phyloP scores from a whole-genome alignment of 2,797 vertebrate species.

The Channallabes apus region DNA sequence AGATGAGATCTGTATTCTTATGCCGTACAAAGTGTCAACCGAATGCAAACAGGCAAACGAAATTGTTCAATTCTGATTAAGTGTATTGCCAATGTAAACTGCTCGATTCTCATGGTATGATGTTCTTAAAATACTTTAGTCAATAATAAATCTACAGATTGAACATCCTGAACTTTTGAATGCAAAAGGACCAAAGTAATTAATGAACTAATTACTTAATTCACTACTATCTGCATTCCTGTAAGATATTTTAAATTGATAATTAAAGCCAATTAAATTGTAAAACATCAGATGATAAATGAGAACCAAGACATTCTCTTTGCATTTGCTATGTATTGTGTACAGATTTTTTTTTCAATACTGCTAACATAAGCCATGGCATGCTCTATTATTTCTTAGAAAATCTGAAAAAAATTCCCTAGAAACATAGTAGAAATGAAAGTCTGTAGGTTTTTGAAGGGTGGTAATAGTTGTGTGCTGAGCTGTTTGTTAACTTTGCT shows the following conservation, averaged over 20 bases:
- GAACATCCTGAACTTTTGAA: background rate
- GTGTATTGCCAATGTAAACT: background rate
- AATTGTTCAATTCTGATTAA: background rate
- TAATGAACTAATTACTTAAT: background rate
- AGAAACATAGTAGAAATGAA: background rate
- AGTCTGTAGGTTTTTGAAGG: background rate
- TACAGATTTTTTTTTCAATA: background rate
- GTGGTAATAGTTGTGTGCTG: background rate
- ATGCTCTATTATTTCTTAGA: background rate
- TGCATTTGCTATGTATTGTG: background rate
- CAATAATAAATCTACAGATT: background rate
- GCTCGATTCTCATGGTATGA: background rate
- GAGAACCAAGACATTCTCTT: background rate
- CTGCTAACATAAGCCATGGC: background rate
- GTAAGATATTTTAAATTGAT: background rate
- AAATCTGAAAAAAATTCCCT: background rate
- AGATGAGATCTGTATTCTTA: background rate
- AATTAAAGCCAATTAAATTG: background rate
- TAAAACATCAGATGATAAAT: background rate
- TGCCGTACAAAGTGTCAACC: background rate
- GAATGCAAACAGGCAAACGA: background rate
- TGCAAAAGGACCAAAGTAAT: background rate
- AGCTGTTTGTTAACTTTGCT: background rate
- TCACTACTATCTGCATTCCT: background rate
- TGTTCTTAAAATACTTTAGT: background rate